Evolutionary conservation across 2,113 vertebrate species (phyloP).

Genomic region (Pluvialis apricaria): DNA sequence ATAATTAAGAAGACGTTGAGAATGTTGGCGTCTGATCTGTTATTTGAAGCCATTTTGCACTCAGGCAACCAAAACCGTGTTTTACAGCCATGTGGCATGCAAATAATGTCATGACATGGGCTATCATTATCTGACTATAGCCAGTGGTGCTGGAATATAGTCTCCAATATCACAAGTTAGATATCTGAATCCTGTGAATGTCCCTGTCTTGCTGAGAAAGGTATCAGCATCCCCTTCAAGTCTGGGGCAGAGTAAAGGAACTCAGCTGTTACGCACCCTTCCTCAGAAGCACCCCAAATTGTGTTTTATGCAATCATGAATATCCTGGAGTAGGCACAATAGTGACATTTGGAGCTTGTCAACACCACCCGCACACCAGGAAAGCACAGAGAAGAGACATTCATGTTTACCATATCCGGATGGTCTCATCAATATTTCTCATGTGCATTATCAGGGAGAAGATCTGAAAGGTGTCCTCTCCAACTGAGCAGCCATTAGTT

Average conservation of each 20-base stretch:
- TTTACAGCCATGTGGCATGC: neutral
- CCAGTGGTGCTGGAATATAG: neutral
- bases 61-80: neutral
- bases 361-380: neutral
- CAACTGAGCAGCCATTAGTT: neutral
- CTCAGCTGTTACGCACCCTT: neutral
- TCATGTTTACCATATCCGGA: neutral
- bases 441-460: neutral
- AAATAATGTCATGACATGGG: neutral
- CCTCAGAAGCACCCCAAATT: neutral
- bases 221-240: neutral
- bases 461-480: neutral
- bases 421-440: neutral
- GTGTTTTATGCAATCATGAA: neutral
- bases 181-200: neutral
- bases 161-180: neutral
- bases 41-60: neutral
- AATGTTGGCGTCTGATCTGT: neutral
- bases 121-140: neutral
- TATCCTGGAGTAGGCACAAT: neutral
- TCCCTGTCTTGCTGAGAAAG: neutral
- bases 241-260: neutral
- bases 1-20: neutral
- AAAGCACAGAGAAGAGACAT: neutral
- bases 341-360: neutral